Conservation (phyloP, 2,797 vertebrate genomes). For the Pangasius larnaudii region DNA sequence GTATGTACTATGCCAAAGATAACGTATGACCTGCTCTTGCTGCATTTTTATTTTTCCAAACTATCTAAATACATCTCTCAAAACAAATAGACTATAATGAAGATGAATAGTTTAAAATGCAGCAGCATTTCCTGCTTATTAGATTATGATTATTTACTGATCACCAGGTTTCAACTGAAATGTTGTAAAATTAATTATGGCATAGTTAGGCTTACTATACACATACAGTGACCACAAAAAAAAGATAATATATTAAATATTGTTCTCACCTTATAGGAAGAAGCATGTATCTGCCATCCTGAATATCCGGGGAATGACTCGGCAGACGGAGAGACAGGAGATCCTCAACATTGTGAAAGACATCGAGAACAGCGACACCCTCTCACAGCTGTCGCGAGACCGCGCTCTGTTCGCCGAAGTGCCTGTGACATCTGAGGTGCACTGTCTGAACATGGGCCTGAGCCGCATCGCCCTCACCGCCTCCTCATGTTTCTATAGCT, state of each 20-base stretch:
- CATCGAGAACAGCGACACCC: conserved; percentile 73
- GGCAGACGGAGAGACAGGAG: conserved; percentile 80
- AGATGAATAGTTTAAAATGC: background rate
- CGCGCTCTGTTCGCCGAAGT: conserved; percentile 84
- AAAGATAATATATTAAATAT: background rate
- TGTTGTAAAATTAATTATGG: background rate
- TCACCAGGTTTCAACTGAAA: background rate
- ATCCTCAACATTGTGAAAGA: conserved; percentile 87
- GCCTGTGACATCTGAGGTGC: conserved; percentile 80
- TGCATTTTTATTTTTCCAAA: background rate
- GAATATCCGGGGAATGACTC: conserved; percentile 84
- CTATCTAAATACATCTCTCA: background rate
- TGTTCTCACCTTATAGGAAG: conserved; percentile 67
- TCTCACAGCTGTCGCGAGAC: conserved; percentile 64
- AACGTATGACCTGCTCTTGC: background rate
- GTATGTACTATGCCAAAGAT: background rate
- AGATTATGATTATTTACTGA: background rate
- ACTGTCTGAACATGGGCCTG: conserved; percentile 79
- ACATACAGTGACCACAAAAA: background rate
- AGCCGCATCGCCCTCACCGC: conserved; percentile 78
- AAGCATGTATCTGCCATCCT: conserved; percentile 87
- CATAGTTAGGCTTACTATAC: background rate
- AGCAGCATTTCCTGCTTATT: background rate
- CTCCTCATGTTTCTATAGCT: conserved; percentile 69
- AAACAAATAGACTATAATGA: background rate